Percentiles rank a stretch among this genome's conserved stretches.
These are phyloP conservation scores for Belgica antarctica DNA, from an alignment of 2,888 invertebrate species.

Conservation along the genomic window DNA sequence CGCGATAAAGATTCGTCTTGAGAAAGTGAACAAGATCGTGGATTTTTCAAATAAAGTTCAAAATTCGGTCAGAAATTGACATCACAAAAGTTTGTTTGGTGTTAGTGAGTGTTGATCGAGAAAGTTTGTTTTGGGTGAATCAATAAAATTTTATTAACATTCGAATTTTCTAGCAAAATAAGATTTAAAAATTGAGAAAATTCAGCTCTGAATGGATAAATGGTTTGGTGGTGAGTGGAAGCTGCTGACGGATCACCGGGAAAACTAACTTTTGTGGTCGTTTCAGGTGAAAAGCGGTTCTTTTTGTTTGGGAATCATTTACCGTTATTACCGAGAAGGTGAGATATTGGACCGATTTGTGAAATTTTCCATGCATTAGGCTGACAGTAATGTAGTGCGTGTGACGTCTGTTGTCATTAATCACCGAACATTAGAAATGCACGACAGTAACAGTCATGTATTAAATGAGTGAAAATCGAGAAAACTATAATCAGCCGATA, in stretches of 20 bases:
- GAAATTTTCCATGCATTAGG: slow-evolving; percentile 14
- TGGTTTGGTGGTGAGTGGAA: slow-evolving; percentile 40
- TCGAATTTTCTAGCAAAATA: too few relatives aligned
- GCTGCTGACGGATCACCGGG: neutral
- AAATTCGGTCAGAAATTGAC: slow-evolving; percentile 1
- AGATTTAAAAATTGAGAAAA: slow-evolving; percentile 12
- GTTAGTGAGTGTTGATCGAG: slow-evolving; percentile 19
- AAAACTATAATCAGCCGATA: slow-evolving; percentile 4
- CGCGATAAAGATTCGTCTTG: neutral
- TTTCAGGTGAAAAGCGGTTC: slow-evolving; percentile 73
- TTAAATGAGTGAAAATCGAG: neutral
- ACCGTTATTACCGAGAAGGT: slow-evolving; percentile 81
- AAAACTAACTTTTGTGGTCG: neutral
- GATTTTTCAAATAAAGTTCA: neutral
- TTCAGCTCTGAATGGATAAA: slow-evolving; percentile 34
- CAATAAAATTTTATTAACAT: slow-evolving; percentile 15
- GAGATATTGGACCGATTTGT: slow-evolving; percentile 51
- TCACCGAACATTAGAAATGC: too few relatives aligned
- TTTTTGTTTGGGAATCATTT: slow-evolving; percentile 89
- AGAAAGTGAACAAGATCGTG: neutral
- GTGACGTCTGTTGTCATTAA: neutral
- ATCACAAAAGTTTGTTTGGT: slow-evolving; percentile 30
- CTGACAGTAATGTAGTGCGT: neutral
- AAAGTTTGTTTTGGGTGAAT: neutral
- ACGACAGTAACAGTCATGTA: neutral